Base-by-base conservation (phyloP, 2,888 invertebrate species). In the Drosophila nr. medialis region DNA sequence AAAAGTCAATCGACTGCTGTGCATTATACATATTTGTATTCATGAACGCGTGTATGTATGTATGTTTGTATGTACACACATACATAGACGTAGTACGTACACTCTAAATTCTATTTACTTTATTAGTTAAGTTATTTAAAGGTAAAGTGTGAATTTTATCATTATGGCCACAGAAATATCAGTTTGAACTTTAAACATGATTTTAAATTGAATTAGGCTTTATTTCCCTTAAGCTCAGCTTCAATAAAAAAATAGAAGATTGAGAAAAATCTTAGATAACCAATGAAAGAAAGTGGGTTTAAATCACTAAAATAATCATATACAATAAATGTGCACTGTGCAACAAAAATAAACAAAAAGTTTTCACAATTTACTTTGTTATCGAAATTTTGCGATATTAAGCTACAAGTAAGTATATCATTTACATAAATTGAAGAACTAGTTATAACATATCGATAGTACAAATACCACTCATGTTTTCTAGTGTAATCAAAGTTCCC, bases 401-500 rank as follows among this genome's bases (percentile, higher is more conserved):
- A 18, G 18, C 38, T 7, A 38, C 3, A 18, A 7, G 36, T 36
- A 36, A 21, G 21, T 13, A 45, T 15, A 2, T 24, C 21, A 45
- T 24, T 45, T 8, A 24, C 7, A 24, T 42, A 42, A 21, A 21
- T 42, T 21, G 21, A 42, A 21, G 5, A 24, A 8, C 7, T 45
- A 8, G 24, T 24, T 15, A 24, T 7, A 15, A 45, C 15, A 24
- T 21, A 29, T 45, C 15, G 15, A 45, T 45, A 1, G 24, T 15
- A 15, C 45, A 45, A 45, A 45, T 15, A 45, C 4, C 18, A 30
- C 11, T 11, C 11, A n/a, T 62, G 48, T 24, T 56, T 55, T 49
- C 30, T 5, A 61, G 55, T 69, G 69, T 64, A 56, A 69, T 45
- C 62, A 40, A 40, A 21, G 67, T 42, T 59, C 34, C 36, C 32